These are phyloP conservation scores for Pimephales promelas DNA, from an alignment of 2,113 vertebrate species.

Conservation along the genomic window DNA sequence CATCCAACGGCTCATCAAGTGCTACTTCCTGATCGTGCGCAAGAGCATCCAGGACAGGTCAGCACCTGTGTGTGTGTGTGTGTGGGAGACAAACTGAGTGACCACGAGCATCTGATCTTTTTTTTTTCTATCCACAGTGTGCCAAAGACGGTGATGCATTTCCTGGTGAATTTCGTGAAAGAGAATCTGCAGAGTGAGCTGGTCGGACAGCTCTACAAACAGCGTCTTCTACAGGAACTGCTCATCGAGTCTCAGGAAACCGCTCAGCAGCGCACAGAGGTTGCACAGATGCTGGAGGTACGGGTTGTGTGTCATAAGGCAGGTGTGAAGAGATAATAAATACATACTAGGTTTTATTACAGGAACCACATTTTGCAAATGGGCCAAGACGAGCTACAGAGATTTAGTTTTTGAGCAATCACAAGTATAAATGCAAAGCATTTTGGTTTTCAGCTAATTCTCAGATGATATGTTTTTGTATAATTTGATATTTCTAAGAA, in stretches of 20 bases:
- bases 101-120: not conserved
- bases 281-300: constrained; percentile 82
- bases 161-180: constrained; percentile 83
- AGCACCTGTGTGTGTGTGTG: not conserved
- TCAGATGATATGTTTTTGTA: not conserved
- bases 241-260: constrained; percentile 83
- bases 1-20: constrained; percentile 82
- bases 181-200: constrained; percentile 84
- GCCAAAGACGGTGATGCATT: constrained; percentile 86
- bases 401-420: not conserved
- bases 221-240: constrained; percentile 75
- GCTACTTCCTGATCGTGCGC: constrained; percentile 84
- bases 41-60: constrained; percentile 87
- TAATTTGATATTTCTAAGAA: not conserved
- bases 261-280: constrained; percentile 80
- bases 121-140: constrained; percentile 67
- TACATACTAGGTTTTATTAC: not conserved
- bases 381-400: not conserved
- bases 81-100: not conserved
- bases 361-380: not conserved
- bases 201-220: constrained; percentile 82
- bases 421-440: not conserved
- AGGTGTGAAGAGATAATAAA: not conserved
- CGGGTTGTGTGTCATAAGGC: not conserved
- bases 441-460: not conserved